Evolutionary conservation across 2,113 vertebrate genomes (phyloP), one percentile per base, ranked within the genome.

Genomic region (Lophochroa leadbeateri): DNA sequence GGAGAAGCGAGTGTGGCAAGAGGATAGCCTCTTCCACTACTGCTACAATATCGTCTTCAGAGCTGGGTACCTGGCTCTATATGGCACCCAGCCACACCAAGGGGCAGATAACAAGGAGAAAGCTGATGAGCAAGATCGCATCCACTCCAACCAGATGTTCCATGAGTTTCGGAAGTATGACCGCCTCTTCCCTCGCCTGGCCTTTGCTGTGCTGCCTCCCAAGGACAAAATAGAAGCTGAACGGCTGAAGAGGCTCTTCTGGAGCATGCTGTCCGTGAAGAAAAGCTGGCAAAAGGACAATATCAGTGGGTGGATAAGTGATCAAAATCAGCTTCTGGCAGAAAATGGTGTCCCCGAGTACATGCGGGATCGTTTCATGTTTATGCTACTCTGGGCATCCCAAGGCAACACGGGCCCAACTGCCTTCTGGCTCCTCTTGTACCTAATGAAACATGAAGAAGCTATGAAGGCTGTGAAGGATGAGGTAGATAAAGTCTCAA

Each of bases 341-440:
- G 98, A 99, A 60, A 5, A 6, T 0, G 98, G 98, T 0, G 74
- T 98, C 10, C 52, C 97, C 0, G 96, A 98, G 6, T 90, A 91
- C 35, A 99, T 99, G 99, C 94, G 97, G 80, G 95, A 97, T 87
- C 97, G 97, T 20, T 98, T 98, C 92, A 99, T 98, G 98, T 98
- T 99, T 69, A 75, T 99, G 93, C 98, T 99, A 13, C 98, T 99
- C 21, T 99, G 99, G 99, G 99, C 99, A 4, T 99, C 99, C 50
- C 99, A 99, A 89, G 97, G 99, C 7, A 99, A 99, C 93, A 99
- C 99, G 0, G 99, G 99, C 1, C 98, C 99, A 0, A 95, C 98
- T 18, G 78, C 98, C 0, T 99, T 99, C 97, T 99, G 99, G 99
- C 97, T 98, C 33, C 98, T 99, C n/a, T 58, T 99, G 3, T 98